A percentile compares a stretch with the other conserved stretches of the same genome.
phyloP scores from a whole-genome alignment of 2,888 invertebrate genomes.

The Aplocera efformata region DNA sequence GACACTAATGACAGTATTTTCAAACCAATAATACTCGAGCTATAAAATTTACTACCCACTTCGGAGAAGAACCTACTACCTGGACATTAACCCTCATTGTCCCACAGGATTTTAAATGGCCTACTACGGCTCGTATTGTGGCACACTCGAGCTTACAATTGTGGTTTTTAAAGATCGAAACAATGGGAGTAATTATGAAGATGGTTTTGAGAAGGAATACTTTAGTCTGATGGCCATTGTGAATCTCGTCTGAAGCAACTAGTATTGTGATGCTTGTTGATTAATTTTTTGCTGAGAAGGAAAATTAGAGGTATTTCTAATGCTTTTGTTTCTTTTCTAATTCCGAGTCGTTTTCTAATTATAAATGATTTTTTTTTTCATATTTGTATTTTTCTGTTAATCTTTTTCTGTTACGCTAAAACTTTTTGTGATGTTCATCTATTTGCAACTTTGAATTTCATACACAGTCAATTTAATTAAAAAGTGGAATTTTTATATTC shows the following conservation, averaged over 20 bases:
- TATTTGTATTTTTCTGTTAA: too few relatives aligned
- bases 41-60: conserved; percentile 32
- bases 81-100: conserved; percentile 27
- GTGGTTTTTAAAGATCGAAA: conserved; percentile 26
- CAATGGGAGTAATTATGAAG: conserved; percentile 24
- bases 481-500: too few relatives aligned
- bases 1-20: conserved; percentile 30
- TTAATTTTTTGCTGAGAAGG: conserved; percentile 10
- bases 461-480: too few relatives aligned
- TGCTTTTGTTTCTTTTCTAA: conserved; percentile 6
- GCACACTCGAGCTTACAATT: conserved; percentile 17
- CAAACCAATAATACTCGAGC: conserved; percentile 32
- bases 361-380: too few relatives aligned
- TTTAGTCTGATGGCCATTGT: conserved; percentile 7
- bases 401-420: too few relatives aligned
- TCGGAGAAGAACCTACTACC: conserved; percentile 31
- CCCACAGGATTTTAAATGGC: conserved; percentile 15
- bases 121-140: conserved; percentile 7
- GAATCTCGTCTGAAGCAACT: conserved; percentile 15
- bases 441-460: too few relatives aligned
- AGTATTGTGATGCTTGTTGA: conserved; percentile 15
- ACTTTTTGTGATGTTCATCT: too few relatives aligned
- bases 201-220: conserved; percentile 3
- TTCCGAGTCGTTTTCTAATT: too few relatives aligned
- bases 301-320: conserved; percentile 1